Percentiles rank a stretch among this genome's conserved stretches.
These are phyloP conservation scores for Diarsia mendica DNA, from an alignment of 2,888 invertebrate genomes.

Conservation along the genomic window DNA sequence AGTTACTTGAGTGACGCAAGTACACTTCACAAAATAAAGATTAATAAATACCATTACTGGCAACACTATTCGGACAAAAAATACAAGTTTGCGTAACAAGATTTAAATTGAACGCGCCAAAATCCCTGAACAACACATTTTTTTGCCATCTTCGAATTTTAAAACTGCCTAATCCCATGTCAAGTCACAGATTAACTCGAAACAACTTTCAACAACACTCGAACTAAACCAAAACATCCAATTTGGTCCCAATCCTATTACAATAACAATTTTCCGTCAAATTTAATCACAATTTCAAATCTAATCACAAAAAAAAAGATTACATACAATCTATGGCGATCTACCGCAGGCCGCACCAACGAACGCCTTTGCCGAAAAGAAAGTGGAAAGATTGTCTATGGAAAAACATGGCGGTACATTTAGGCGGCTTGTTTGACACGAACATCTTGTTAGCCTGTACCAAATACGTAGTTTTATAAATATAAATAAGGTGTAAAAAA, in stretches of 20 bases:
- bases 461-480: conserved; percentile 88
- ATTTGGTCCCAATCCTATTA: conserved; percentile 51
- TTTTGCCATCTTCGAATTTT: conserved; percentile 35
- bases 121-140: conserved; percentile 12
- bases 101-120: conserved; percentile 30
- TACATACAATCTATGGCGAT: conserved; percentile 64
- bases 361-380: conserved; percentile 72
- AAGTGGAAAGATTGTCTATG: conserved; percentile 78
- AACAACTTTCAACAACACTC: conserved; percentile 49
- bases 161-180: conserved; percentile 48
- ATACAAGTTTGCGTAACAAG: conserved; percentile 32
- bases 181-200: conserved; percentile 46
- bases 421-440: conserved; percentile 82
- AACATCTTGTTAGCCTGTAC: conserved; percentile 88
- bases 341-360: conserved; percentile 69
- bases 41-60: neutral
- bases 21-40: neutral
- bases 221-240: conserved; percentile 52
- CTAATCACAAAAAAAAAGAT: conserved; percentile 63
- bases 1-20: neutral
- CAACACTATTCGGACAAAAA: neutral
- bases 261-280: conserved; percentile 66
- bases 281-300: conserved; percentile 67
- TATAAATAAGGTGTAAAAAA: conserved; percentile 83
- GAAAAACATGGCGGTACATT: conserved; percentile 70